A percentile compares a stretch with the other conserved stretches of the same genome.
Evolutionary conservation across 2,113 vertebrate species (phyloP).

Genomic region (Oncorhynchus nerka): DNA sequence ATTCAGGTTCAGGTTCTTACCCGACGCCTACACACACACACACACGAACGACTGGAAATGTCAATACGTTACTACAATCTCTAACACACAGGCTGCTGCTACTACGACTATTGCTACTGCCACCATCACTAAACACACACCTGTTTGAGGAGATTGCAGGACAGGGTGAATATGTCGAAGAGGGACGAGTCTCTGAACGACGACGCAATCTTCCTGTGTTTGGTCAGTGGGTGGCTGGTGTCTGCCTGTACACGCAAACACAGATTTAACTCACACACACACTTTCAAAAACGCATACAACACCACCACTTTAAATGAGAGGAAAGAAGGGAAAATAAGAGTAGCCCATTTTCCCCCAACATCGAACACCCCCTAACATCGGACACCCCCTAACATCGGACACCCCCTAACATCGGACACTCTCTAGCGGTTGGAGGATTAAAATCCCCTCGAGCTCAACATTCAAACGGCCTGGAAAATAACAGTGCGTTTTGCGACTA

Average conservation of each 20-base stretch:
- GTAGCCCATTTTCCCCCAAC: too few species aligned
- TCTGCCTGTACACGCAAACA: constrained; percentile 79
- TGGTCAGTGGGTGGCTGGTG: constrained; percentile 94
- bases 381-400: too few species aligned
- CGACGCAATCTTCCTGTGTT: constrained; percentile 97
- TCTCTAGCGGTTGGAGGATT: too few species aligned
- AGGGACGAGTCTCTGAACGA: constrained; percentile 96
- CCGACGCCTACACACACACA: constrained; percentile 81
- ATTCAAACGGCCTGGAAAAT: too few species aligned
- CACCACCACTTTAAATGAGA: too few species aligned
- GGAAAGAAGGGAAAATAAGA: too few species aligned
- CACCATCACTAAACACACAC: constrained; percentile 53
- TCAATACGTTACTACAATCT: background rate
- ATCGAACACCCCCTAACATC: too few species aligned
- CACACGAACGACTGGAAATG: background rate
- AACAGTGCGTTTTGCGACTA: too few species aligned
- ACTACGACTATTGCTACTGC: too few species aligned
- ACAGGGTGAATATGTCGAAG: constrained; percentile 97
- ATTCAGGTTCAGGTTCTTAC: constrained; percentile 95
- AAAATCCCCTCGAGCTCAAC: too few species aligned
- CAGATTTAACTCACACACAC: background rate
- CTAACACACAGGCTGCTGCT: background rate
- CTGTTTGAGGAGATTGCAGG: constrained; percentile 97
- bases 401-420: too few species aligned
- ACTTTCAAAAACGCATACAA: too few species aligned